These are phyloP conservation scores for Engystomops pustulosus DNA, from an alignment of 2,113 vertebrate species.

Conservation along the genomic window DNA sequence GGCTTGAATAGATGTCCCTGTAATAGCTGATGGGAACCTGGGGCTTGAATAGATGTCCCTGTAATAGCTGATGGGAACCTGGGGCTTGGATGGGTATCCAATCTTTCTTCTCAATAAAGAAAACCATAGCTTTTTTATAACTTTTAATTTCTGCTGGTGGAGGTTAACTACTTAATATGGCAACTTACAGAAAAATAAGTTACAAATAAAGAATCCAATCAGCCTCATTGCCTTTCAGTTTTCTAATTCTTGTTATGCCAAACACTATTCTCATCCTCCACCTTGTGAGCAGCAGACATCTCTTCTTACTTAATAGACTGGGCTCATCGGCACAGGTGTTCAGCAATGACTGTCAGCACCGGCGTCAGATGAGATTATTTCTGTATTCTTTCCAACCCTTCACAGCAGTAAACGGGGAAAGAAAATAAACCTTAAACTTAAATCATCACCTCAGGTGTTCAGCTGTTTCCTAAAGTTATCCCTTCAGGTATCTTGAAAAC, in stretches of 20 bases:
- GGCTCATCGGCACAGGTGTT: conserved; percentile 22
- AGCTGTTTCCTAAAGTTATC: neutral
- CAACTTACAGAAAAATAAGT: too few relatives aligned
- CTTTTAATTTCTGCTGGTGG: too few relatives aligned
- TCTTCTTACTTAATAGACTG: neutral
- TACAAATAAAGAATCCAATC: neutral
- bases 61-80: too few relatives aligned
- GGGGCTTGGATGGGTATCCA: too few relatives aligned
- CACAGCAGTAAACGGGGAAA: conserved; percentile 9
- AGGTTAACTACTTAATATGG: too few relatives aligned
- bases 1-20: too few relatives aligned
- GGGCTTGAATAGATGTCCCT: too few relatives aligned
- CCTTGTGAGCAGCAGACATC: neutral
- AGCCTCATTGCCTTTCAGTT: neutral
- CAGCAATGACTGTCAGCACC: conserved; percentile 16
- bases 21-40: too few relatives aligned
- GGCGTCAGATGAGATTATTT: neutral
- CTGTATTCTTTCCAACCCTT: neutral
- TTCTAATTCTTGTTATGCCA: neutral
- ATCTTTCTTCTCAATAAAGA: too few relatives aligned
- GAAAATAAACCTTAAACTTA: neutral
- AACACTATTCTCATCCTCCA: neutral
- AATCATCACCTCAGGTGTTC: neutral
- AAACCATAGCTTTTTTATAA: too few relatives aligned
- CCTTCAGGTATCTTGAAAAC: neutral